Evolutionary conservation across 2,797 vertebrate species (phyloP).

Genomic region (Pampus argenteus): DNA sequence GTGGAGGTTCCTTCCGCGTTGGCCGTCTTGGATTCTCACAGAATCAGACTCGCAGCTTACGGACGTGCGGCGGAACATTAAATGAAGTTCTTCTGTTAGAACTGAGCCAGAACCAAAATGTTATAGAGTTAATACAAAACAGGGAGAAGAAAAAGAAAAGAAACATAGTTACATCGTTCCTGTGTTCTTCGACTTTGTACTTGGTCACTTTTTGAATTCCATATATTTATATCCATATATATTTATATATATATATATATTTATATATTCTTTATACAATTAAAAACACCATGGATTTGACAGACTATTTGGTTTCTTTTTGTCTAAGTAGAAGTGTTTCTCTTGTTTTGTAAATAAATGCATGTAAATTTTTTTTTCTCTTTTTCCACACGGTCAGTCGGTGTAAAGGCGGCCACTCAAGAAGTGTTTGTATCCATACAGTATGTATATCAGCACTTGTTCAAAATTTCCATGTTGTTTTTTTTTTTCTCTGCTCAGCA

Average conservation of each 20-base stretch:
- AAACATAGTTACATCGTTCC: constrained; percentile 79
- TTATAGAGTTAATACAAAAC: constrained; percentile 70
- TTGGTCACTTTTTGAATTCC: constrained; percentile 85
- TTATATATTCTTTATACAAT: constrained; percentile 88
- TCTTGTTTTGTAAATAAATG: constrained; percentile 85
- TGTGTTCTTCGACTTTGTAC: constrained; percentile 76
- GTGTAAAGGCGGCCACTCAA: constrained; percentile 56
- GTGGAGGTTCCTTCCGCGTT: constrained; percentile 27
- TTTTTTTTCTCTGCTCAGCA: constrained; percentile 31
- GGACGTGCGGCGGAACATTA: constrained; percentile 13
- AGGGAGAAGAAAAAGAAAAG: constrained; percentile 41
- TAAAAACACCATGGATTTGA: constrained; percentile 88
- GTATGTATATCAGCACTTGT: constrained; percentile 61
- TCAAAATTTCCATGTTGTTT: constrained; percentile 55
- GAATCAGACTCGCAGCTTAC: not conserved
- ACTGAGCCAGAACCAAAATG: constrained; percentile 58
- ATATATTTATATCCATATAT: constrained; percentile 88
- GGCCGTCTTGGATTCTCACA: constrained; percentile 33
- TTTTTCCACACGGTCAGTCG: constrained; percentile 62
- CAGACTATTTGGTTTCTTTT: constrained; percentile 89
- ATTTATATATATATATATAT: constrained; percentile 82
- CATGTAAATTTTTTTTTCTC: constrained; percentile 80
- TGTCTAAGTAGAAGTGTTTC: constrained; percentile 81
- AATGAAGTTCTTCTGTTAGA: constrained; percentile 26
- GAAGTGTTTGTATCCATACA: constrained; percentile 59